phyloP scores from a whole-genome alignment of 2,888 invertebrate genomes.

The Tortricodes alternella region DNA sequence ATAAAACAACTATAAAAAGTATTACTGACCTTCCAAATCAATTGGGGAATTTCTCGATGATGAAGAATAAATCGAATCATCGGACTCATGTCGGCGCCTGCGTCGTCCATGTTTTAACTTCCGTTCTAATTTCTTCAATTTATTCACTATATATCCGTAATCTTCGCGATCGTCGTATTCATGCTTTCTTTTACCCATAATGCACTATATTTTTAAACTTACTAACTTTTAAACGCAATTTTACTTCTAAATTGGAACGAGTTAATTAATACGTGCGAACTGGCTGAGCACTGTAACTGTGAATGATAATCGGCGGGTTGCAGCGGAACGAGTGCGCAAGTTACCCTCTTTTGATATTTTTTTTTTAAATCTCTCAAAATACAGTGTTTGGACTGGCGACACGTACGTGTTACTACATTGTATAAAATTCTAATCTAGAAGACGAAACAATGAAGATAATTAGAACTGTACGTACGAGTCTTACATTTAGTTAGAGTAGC shows the following conservation, averaged over 20 bases:
- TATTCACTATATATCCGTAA: background rate
- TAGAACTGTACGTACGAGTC: too few species aligned
- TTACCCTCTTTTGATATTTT: background rate
- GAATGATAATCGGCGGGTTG: background rate
- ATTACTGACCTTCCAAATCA: background rate
- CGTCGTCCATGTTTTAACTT: too few species aligned
- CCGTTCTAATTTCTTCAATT: background rate
- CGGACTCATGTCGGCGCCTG: too few species aligned
- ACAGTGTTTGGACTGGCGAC: background rate
- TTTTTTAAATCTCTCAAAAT: background rate
- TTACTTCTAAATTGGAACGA: too few species aligned
- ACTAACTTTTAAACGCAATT: background rate
- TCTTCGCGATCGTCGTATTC: background rate
- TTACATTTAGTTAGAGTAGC: too few species aligned
- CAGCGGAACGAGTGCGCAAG: background rate
- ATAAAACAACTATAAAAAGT: background rate
- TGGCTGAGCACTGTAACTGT: background rate
- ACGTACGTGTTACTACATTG: background rate
- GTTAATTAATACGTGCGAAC: background rate
- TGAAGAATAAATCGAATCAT: too few species aligned
- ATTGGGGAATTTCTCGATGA: background rate
- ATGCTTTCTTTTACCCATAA: background rate
- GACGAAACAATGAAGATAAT: slow-evolving; percentile 2
- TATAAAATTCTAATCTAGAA: background rate
- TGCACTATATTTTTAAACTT: background rate